phyloP scores from a whole-genome alignment of 2,113 vertebrate genomes.

The Phrynosoma platyrhinos region DNA sequence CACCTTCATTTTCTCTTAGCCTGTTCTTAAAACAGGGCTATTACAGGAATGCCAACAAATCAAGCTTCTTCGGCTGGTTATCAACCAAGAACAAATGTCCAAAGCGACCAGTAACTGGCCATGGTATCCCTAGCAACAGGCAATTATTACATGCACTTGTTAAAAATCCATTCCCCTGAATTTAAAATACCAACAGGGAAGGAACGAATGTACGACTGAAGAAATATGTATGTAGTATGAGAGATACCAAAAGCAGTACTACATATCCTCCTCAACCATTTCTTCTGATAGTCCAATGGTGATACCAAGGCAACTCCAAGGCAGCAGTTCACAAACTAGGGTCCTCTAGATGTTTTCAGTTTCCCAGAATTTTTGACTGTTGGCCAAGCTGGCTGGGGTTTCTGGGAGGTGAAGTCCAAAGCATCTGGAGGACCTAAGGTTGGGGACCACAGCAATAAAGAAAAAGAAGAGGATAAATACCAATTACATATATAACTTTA shows the following conservation, averaged over 20 bases:
- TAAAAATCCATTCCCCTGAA: not conserved
- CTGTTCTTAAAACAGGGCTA: not conserved
- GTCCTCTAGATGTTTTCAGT: too few relatives aligned
- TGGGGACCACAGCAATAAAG: not conserved
- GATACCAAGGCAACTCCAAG: too few relatives aligned
- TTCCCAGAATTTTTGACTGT: too few relatives aligned
- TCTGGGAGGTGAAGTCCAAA: too few relatives aligned
- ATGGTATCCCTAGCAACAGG: constrained; percentile 4
- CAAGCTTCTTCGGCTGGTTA: not conserved
- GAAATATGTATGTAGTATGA: not conserved
- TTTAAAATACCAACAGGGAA: not conserved
- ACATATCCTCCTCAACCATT: too few relatives aligned
- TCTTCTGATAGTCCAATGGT: too few relatives aligned
- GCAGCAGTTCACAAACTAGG: too few relatives aligned
- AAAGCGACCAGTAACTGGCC: constrained; percentile 6
- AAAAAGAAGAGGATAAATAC: not conserved
- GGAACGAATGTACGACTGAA: not conserved
- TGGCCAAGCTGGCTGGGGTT: too few relatives aligned
- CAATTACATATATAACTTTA: too few relatives aligned
- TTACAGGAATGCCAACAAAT: constrained; percentile 1
- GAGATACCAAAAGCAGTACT: not conserved
- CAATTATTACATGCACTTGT: constrained; percentile 4
- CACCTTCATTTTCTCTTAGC: not conserved
- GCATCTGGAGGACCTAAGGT: too few relatives aligned
- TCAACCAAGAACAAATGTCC: constrained; percentile 10